Evolutionary conservation across 2,113 vertebrate species (phyloP).

Genomic region (Proteles cristata): DNA sequence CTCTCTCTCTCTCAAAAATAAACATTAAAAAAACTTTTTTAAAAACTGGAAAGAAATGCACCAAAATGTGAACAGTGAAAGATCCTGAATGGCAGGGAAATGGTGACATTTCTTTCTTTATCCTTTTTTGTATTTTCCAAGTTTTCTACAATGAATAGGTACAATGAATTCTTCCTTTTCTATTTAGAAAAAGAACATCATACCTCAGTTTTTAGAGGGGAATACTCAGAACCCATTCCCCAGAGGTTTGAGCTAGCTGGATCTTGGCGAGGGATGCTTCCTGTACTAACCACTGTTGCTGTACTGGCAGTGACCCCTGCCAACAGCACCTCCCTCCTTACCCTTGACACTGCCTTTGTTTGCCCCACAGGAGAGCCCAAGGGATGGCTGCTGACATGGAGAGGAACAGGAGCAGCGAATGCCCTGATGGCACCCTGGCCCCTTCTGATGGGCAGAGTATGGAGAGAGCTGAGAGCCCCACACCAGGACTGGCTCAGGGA

Average conservation of each 20-base stretch:
- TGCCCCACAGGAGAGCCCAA: neutral
- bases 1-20: too few relatives aligned
- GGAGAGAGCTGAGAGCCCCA: slow-evolving; percentile 94
- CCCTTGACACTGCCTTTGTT: neutral
- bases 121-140: neutral
- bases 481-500: slow-evolving; percentile 94
- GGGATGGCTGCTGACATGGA: slow-evolving; percentile 91
- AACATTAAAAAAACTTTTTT: too few relatives aligned
- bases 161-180: slow-evolving; percentile 25
- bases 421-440: slow-evolving; percentile 85
- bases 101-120: neutral
- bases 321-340: neutral
- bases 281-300: neutral
- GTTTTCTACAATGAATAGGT: slow-evolving; percentile 19
- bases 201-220: neutral
- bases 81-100: neutral
- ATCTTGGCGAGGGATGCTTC: neutral
- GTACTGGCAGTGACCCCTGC: neutral
- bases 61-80: neutral
- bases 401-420: slow-evolving; percentile 87
- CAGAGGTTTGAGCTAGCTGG: neutral
- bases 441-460: slow-evolving; percentile 87
- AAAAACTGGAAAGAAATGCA: slow-evolving; percentile 3
- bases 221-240: neutral
- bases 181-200: slow-evolving; percentile 27